phyloP scores from a whole-genome alignment of 2,888 invertebrate genomes.

The Drosophila colorata region DNA sequence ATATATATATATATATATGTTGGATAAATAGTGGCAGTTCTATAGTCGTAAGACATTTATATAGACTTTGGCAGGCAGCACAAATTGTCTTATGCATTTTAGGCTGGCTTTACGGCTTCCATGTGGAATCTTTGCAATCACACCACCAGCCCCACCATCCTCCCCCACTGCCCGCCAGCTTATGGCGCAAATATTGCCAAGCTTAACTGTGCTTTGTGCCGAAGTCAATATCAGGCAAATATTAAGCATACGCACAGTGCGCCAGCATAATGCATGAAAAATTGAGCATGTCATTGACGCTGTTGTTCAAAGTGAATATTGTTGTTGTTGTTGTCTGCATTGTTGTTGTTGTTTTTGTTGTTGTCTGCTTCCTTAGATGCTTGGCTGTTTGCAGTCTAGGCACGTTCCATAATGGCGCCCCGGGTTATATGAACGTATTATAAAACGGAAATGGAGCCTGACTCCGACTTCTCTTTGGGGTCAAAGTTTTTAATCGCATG shows the following conservation, averaged over 20 bases:
- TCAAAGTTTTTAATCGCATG: constrained; percentile 73
- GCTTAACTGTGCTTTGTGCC: constrained; percentile 74
- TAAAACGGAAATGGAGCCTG: constrained; percentile 48
- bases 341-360: constrained; percentile 32
- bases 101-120: constrained; percentile 56
- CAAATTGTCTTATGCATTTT: constrained; percentile 77
- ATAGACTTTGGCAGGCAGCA: constrained; percentile 48
- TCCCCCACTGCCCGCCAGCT: background rate
- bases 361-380: constrained; percentile 13
- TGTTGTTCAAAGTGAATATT: constrained; percentile 29
- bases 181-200: constrained; percentile 69
- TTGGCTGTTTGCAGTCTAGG: constrained; percentile 66
- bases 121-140: background rate
- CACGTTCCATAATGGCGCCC: constrained; percentile 62
- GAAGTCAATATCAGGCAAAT: constrained; percentile 69
- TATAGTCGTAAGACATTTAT: constrained; percentile 54
- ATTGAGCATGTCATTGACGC: constrained; percentile 79
- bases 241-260: constrained; percentile 69
- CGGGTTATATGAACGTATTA: constrained; percentile 52
- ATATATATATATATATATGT: constrained; percentile 2
- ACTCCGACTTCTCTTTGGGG: constrained; percentile 28
- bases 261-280: constrained; percentile 76
- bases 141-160: background rate
- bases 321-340: constrained; percentile 25
- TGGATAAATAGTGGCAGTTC: constrained; percentile 32